Evolutionary conservation across 2,888 invertebrate genomes (phyloP), one percentile per base, ranked within the genome.

Genomic region (Aradus depressus): DNA sequence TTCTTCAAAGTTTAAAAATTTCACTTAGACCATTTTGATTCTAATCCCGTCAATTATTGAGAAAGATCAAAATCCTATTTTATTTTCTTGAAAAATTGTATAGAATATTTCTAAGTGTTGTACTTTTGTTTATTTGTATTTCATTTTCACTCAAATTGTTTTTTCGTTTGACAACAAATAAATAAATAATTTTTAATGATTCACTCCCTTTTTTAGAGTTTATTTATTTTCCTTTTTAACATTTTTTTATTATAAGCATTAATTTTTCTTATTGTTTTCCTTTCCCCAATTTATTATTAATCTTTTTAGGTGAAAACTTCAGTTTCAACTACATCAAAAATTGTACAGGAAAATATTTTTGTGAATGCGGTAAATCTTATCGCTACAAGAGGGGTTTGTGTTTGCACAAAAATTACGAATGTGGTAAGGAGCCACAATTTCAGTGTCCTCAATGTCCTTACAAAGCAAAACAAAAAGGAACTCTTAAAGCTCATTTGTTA

Each of bases 401-500:
- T 18, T 23, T 16, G 8, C 44, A 44, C 25, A 28, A 44, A 34
- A 44, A 35, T 23, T 44, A 22, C 35, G 34, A 44, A 22, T 44
- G 44, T 16, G 44, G 44, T 34, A 44, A 44, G 35, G 35, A 44
- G 22, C 34, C 44, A 5, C 34, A 32, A 22, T 44, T 44, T 23
- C 18, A 44, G 6, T 44, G 44, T 34, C 34, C 34, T 4, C 22
- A 16, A 23, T 44, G 44, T 32, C 23, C 35, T 1, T 19, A 44
- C 22, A 44, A 44, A 44, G n/a, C 44, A 32, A 44, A 44, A 44
- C 28, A 31, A 19, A 44, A 44, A 21, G 23, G 19, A 2, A 34
- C 22, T 23, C 18, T 44, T 14, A 44, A 44, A 35, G 21, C 22
- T 2, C 44, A 44, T 22, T 23, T 44, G 10, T 10, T 22, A 8